Evolutionary conservation across 92 coral and sea anemone genomes (phyloP), one percentile per base, ranked within the genome.

Genomic region (Chrysogorgia sp.): DNA sequence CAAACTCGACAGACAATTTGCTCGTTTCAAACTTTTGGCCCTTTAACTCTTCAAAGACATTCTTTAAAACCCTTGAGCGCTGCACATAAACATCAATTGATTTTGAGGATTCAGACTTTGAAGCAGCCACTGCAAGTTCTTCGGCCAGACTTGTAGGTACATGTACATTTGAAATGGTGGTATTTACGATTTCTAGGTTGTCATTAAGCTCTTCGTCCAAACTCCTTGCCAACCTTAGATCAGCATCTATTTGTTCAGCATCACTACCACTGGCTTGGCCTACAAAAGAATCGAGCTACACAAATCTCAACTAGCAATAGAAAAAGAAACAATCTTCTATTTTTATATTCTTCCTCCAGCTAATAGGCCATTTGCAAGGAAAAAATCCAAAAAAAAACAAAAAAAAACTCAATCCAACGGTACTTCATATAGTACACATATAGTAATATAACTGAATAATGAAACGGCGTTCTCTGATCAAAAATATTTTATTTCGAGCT

Each of bases 121-220:
- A 35, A 20, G 52, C 71, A 64, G 49, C 71, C 49, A 14, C 71
- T 32, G 71, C 71, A 64, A 64, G 71, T 64, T 64, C 71, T 64
- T 64, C 0, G n/a, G 53, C 56, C 33, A 41, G 23, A 23, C 53
- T 37, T 67, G 74, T 67, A 5, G 30, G 33, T 12, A 37, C 5
- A n/a, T n/a, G n/a, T 3, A 13, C 71, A 64, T 24, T 32, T 64
- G 24, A n/a, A n/a, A 64, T 29, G 70, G 74, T 1, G 0, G 74
- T 37, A 37, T 45, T 45, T 14, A 67, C 0, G 31, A 67, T 37
- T 19, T 67, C 34, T 37, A 41, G n/a, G 30, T 67, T 55, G 10
- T 67, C 74, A 43, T 67, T 67, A n/a, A 67, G 22, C 22, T 67
- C 74, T 67, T 67, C 74, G 1, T 67, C 74, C 17, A 67, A 67